A percentile compares a stretch with the other conserved stretches of the same genome.
phyloP scores from a whole-genome alignment of 2,113 vertebrate genomes.

The Mixornis gularis region DNA sequence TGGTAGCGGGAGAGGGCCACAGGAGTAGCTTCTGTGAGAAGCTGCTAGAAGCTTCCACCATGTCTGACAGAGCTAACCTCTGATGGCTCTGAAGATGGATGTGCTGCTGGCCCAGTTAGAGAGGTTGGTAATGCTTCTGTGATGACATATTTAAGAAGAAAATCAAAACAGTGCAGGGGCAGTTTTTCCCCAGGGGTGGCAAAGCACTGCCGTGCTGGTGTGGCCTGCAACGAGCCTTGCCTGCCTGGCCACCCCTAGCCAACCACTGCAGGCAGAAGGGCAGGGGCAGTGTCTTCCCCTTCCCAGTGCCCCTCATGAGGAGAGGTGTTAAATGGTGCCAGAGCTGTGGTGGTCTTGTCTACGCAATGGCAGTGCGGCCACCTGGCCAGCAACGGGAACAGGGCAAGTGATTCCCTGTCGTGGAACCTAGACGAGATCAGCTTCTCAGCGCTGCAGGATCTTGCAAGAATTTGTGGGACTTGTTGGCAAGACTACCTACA shows the following conservation, averaged over 20 bases:
- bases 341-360: fast-evolving
- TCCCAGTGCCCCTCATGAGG: fast-evolving
- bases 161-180: background rate
- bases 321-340: background rate
- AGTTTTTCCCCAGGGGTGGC: background rate
- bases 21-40: background rate
- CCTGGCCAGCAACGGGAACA: background rate
- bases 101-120: background rate
- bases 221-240: background rate
- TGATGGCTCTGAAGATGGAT: background rate
- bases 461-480: background rate
- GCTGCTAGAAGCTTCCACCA: background rate
- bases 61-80: background rate
- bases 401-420: fast-evolving
- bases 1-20: background rate
- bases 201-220: background rate
- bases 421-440: background rate
- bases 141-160: background rate
- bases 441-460: background rate
- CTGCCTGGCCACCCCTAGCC: background rate
- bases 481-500: background rate
- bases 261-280: background rate
- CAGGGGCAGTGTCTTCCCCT: background rate
- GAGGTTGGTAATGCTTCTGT: background rate
- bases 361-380: background rate